phyloP scores from a whole-genome alignment of 1,140 invertebrate genomes.

The Diabrotica virgifera region DNA sequence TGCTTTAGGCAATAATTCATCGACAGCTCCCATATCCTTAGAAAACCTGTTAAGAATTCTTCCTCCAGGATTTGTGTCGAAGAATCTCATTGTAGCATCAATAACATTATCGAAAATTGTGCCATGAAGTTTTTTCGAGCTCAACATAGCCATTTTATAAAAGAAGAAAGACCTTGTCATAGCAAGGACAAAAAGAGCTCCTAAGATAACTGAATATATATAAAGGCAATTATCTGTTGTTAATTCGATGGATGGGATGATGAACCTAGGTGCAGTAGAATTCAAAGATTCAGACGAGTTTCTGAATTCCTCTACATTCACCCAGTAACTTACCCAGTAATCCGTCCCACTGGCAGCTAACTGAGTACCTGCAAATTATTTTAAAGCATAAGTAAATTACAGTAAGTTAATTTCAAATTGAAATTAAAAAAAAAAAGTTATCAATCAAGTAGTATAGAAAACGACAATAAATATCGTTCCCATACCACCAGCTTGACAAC shows the following conservation, averaged over 20 bases:
- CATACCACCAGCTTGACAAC: no score
- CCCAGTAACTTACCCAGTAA: slow-evolving; percentile 78
- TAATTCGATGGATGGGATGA: background rate
- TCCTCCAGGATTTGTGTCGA: slow-evolving; percentile 62
- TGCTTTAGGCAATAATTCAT: slow-evolving; percentile 69
- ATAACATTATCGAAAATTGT: slow-evolving; percentile 61
- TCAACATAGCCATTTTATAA: slow-evolving; percentile 70
- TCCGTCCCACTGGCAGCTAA: slow-evolving; percentile 66
- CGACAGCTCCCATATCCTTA: slow-evolving; percentile 76
- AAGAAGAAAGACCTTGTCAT: slow-evolving; percentile 60
- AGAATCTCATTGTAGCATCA: slow-evolving; percentile 54
- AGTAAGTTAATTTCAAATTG: no score
- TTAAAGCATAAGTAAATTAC: no score
- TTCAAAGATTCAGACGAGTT: background rate
- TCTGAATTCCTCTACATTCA: slow-evolving; percentile 39
- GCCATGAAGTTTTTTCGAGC: slow-evolving; percentile 75
- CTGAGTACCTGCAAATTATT: slow-evolving; percentile 51
- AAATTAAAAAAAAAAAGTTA: no score
- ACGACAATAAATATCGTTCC: no score
- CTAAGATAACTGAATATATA: slow-evolving; percentile 44
- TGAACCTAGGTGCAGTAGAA: no score
- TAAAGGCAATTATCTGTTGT: slow-evolving; percentile 29
- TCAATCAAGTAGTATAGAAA: no score
- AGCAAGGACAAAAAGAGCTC: slow-evolving; percentile 43
- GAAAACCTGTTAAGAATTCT: slow-evolving; percentile 76